Evolutionary conservation across 2,888 invertebrate genomes (phyloP), one percentile per base, ranked within the genome.

Genomic region (Rhagium mordax): DNA sequence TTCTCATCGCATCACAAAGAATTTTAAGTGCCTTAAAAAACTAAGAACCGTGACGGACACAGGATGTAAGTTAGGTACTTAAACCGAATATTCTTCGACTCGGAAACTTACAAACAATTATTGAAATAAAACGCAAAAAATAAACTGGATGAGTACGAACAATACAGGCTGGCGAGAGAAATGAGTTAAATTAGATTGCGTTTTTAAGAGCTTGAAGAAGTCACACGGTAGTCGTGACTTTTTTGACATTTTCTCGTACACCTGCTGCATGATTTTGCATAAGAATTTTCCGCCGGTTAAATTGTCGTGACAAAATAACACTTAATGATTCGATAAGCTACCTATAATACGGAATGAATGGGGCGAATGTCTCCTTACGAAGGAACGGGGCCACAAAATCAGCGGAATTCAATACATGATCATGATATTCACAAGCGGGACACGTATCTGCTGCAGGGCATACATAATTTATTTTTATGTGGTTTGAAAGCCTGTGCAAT

Each of bases 21-120:
- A 62, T 62, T 64, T 51, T 51, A 64, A 64, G 49, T 49, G 64
- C 64, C 64, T 21, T 27, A 48, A 29, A 27, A 21, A 47, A 24
- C 47, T 27, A 51, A 49, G 49, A 48, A 49, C 64, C 64, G 64
- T 51, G 64, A 64, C 64, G 41, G 51, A 18, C 64, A 64, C 64
- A 64, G 64, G 64, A 64, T 64, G 64, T 64, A 51, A 18, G 51
- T 51, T 51, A 51, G 51, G 51, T 20, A 24, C 55, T 24, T 55
- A 55, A 55, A 41, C 55, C 55, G 55, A 55, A 55, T 55, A 20
- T 55, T 55, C 55, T 20, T 55, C 21, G 55, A 15, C 20, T 51
- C 20, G 20, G 20, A 51, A 20, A 20, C n/a, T 55, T 41, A 33
- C 33, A 13, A 55, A 24, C 55, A 55, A 24, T 55, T 55, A 24